Evolutionary conservation across 1,140 invertebrate genomes (phyloP).

Genomic region (Chelonus insularis): DNA sequence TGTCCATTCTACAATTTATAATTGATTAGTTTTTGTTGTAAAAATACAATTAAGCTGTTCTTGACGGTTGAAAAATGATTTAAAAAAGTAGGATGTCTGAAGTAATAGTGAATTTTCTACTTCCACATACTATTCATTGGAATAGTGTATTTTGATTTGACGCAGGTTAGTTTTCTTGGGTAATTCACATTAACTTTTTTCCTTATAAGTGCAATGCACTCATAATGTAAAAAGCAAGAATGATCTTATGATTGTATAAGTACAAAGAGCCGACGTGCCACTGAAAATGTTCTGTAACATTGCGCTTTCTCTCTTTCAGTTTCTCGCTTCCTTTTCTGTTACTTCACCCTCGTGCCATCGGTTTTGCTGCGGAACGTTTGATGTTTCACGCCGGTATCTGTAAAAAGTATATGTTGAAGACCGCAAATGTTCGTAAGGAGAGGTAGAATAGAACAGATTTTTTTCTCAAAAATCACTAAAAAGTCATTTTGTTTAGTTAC

Average conservation of each 20-base stretch:
- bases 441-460: no score
- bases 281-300: conserved; percentile 42
- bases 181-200: conserved; percentile 46
- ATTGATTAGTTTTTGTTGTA: no score
- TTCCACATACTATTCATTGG: no score
- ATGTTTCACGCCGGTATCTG: conserved; percentile 31
- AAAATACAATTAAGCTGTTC: no score
- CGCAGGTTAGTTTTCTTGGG: background rate
- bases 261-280: conserved; percentile 55
- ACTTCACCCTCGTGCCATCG: conserved; percentile 6
- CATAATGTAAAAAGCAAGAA: conserved; percentile 43
- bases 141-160: background rate
- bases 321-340: conserved; percentile 24
- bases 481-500: no score
- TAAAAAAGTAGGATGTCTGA: no score
- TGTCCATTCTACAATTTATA: no score
- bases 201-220: conserved; percentile 8
- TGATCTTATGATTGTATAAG: conserved; percentile 55
- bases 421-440: no score
- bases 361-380: conserved; percentile 37
- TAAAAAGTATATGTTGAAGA: no score
- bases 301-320: background rate
- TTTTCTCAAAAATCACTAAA: no score
- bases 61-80: no score
- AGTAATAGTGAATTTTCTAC: no score